Percentiles rank a stretch among this genome's conserved stretches.
phyloP scores from a whole-genome alignment of 2,797 vertebrate genomes.

The Oreochromis mossambicus region DNA sequence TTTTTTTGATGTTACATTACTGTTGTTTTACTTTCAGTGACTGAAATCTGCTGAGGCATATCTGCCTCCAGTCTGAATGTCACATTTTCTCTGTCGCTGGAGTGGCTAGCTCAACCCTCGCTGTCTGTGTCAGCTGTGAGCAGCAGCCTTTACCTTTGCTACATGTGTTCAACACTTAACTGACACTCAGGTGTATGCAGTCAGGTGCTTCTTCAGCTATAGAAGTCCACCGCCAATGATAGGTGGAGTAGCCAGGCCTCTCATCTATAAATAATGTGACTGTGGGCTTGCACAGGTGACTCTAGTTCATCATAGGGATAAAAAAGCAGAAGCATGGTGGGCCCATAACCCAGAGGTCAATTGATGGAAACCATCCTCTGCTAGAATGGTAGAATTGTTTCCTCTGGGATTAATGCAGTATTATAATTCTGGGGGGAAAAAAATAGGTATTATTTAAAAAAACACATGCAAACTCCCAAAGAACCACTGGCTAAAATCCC shows the following conservation, averaged over 20 bases:
- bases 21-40: conserved; percentile 27
- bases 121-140: conserved; percentile 8
- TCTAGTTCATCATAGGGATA: conserved; percentile 56
- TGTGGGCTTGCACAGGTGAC: conserved; percentile 33
- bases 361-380: background rate
- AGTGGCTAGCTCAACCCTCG: background rate
- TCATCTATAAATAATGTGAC: conserved; percentile 62
- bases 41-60: conserved; percentile 39
- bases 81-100: background rate
- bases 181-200: background rate
- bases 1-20: background rate
- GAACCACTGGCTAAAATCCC: background rate
- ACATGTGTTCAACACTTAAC: background rate
- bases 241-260: conserved; percentile 41
- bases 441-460: background rate
- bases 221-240: background rate
- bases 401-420: background rate
- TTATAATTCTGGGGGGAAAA: fast-evolving
- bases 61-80: background rate
- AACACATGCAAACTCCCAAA: background rate
- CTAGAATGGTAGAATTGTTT: background rate
- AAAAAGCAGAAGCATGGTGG: background rate
- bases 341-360: background rate
- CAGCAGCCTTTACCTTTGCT: conserved; percentile 2
- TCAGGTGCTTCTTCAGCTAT: background rate